Percentiles rank a stretch among this genome's conserved stretches.
Evolutionary conservation across 2,888 invertebrate genomes (phyloP).

Genomic region (Ischnus inquisitorius): DNA sequence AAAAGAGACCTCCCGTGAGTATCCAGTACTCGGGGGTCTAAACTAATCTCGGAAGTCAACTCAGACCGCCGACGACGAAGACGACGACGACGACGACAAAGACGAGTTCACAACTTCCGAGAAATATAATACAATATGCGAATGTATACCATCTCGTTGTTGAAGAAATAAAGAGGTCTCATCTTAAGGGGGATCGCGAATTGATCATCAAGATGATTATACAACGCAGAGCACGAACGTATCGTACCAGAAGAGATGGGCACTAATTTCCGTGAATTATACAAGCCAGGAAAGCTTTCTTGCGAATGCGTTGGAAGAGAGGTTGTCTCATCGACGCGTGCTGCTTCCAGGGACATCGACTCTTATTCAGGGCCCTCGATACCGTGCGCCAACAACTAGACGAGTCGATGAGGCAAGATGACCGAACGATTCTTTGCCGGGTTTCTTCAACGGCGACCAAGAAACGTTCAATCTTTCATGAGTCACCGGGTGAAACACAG

Average conservation of each 20-base stretch:
- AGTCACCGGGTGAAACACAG: slow-evolving; percentile 35
- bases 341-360: slow-evolving; percentile 17
- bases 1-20: slow-evolving; percentile 61
- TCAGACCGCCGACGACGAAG: slow-evolving; percentile 55
- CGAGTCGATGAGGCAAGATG: slow-evolving; percentile 35
- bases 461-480: slow-evolving; percentile 67
- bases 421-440: slow-evolving; percentile 36
- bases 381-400: slow-evolving; percentile 6
- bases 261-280: slow-evolving; percentile 66
- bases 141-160: slow-evolving; percentile 33
- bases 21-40: slow-evolving; percentile 52
- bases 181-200: slow-evolving; percentile 8
- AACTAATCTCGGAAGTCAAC: slow-evolving; percentile 63
- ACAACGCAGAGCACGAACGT: slow-evolving; percentile 38
- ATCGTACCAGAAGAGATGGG: slow-evolving; percentile 49
- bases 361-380: slow-evolving; percentile 2
- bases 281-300: slow-evolving; percentile 59
- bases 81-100: slow-evolving; percentile 28
- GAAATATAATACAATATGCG: slow-evolving; percentile 57
- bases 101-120: slow-evolving; percentile 49
- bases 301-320: slow-evolving; percentile 22
- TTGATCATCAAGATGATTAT: slow-evolving; percentile 38
- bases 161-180: slow-evolving; percentile 41
- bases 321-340: slow-evolving; percentile 12
- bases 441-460: slow-evolving; percentile 44